phyloP scores from a whole-genome alignment of 2,797 vertebrate species.

The Lates japonicus region DNA sequence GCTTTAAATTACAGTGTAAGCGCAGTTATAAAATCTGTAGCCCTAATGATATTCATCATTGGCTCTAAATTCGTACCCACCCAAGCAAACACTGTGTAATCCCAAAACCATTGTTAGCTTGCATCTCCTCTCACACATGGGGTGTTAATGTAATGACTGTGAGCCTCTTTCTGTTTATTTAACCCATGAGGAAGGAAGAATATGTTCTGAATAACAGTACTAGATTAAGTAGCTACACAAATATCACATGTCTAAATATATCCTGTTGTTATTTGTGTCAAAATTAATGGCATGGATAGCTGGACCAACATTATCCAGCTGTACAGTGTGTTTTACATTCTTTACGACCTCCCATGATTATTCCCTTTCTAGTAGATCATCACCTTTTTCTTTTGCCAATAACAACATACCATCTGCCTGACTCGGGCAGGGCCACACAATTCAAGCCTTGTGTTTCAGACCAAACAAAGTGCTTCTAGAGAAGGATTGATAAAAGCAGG shows the following conservation, averaged over 20 bases:
- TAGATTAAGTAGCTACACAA: constrained; percentile 5
- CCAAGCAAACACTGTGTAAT: constrained; percentile 41
- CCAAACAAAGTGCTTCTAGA: background rate
- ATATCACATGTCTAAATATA: constrained; percentile 6
- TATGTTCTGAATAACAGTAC: constrained; percentile 8
- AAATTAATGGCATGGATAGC: background rate
- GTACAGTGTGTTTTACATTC: background rate
- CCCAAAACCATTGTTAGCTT: constrained; percentile 41
- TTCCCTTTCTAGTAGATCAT: background rate
- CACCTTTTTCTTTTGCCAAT: background rate
- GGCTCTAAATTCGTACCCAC: constrained; percentile 46
- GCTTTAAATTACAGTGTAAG: constrained; percentile 61
- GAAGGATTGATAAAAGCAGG: background rate
- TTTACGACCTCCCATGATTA: background rate
- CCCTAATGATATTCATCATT: constrained; percentile 67
- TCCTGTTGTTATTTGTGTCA: constrained; percentile 8
- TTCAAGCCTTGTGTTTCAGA: background rate
- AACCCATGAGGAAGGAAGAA: background rate
- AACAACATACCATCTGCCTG: background rate
- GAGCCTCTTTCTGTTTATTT: constrained; percentile 21
- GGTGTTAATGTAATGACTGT: constrained; percentile 21
- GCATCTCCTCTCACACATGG: constrained; percentile 27
- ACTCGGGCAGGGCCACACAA: background rate
- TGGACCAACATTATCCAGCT: background rate
- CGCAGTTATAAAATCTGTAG: constrained; percentile 43